phyloP scores from a whole-genome alignment of 37 sponge, comb jelly and placozoan genomes.

The Cladorhizidae sp. region DNA sequence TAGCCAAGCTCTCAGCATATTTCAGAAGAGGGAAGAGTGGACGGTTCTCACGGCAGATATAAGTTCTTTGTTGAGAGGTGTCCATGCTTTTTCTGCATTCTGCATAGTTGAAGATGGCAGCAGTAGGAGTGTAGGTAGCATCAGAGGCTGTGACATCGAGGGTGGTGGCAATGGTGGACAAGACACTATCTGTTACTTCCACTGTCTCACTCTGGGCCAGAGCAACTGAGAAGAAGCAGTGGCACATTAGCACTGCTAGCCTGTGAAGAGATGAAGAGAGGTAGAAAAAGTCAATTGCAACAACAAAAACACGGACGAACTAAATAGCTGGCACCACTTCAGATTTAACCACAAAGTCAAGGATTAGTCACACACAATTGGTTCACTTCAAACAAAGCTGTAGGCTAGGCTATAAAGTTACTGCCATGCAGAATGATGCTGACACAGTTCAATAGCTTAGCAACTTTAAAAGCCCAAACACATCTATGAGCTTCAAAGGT shows the following conservation, averaged over 20 bases:
- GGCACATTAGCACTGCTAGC: neutral
- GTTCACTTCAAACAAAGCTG: too few relatives aligned
- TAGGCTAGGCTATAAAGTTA: too few relatives aligned
- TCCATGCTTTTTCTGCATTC: conserved; percentile 20
- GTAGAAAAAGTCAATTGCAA: neutral
- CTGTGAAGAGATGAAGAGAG: neutral
- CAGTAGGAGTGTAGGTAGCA: neutral
- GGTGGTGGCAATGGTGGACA: too few relatives aligned
- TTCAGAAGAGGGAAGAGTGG: conserved; percentile 29
- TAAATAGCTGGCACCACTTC: too few relatives aligned
- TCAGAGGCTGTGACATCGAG: neutral
- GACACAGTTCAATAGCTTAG: too few relatives aligned
- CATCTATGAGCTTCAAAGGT: too few relatives aligned
- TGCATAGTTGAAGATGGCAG: neutral
- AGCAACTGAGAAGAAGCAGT: neutral
- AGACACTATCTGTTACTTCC: too few relatives aligned
- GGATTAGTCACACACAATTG: too few relatives aligned
- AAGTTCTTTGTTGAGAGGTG: neutral
- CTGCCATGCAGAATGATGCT: too few relatives aligned
- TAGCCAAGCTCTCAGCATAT: conserved; percentile 35
- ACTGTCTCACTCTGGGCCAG: neutral
- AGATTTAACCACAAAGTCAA: too few relatives aligned
- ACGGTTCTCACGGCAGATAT: conserved; percentile 17
- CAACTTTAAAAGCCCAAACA: too few relatives aligned
- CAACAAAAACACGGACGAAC: too few relatives aligned